Percentiles rank a stretch among this genome's conserved stretches.
Evolutionary conservation across 2,888 invertebrate genomes (phyloP).

Genomic region (Lissonota sp.): DNA sequence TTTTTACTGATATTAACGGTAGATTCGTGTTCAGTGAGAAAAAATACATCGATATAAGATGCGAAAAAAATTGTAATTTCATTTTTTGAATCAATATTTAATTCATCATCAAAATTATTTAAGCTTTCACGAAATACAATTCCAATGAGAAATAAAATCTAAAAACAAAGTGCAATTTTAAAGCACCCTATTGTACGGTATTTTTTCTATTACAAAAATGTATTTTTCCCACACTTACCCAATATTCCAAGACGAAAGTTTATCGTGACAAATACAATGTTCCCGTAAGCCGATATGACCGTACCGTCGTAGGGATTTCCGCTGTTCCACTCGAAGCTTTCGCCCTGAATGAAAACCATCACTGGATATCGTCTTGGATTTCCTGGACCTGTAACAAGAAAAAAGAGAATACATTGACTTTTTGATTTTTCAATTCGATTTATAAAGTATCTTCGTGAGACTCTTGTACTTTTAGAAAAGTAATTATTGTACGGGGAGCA

Average conservation of each 20-base stretch:
- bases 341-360: slow-evolving; percentile 96
- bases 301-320: slow-evolving; percentile 99
- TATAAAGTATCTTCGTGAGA: too few species aligned
- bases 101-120: background rate
- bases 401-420: slow-evolving; percentile 9
- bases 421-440: background rate
- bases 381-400: slow-evolving; percentile 73
- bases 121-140: too few species aligned
- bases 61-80: background rate
- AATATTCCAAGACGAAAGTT: slow-evolving; percentile 93
- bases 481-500: too few species aligned
- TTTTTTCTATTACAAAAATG: background rate
- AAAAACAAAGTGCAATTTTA: too few species aligned
- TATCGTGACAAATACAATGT: slow-evolving; percentile 93
- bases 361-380: slow-evolving; percentile 89
- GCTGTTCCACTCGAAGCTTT: slow-evolving; percentile 98
- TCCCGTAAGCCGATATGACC: slow-evolving; percentile 95
- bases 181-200: too few species aligned
- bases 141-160: too few species aligned
- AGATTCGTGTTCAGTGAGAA: too few species aligned
- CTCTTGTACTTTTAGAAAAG: too few species aligned
- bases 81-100: slow-evolving; percentile 1
- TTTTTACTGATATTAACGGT: too few species aligned
- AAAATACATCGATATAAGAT: too few species aligned
- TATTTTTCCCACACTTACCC: slow-evolving; percentile 86